Base-by-base conservation (phyloP, 2,113 vertebrate genomes). In the Strigops habroptila region DNA sequence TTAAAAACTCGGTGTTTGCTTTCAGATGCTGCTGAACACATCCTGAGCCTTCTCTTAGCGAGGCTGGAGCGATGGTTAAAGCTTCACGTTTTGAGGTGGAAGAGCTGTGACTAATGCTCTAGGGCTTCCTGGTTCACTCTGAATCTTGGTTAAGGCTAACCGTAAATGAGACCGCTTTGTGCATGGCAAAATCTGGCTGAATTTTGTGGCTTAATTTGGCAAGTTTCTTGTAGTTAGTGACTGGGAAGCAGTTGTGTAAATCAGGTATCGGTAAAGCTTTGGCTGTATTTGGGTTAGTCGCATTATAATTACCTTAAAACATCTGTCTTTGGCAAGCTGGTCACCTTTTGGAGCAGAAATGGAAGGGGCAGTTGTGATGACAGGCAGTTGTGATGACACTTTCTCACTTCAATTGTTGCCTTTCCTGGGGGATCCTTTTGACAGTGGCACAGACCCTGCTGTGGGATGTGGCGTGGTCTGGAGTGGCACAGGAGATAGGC, bases 331-430 rank as follows among this genome's bases (percentile, higher is more conserved):
- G 41, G 39, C 28, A 63, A 41, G 10, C 15, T 57, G 24, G 30
- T 92, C n/a, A 21, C 18, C 41, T 41, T 90, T 82, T 21, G 41
- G 63, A 80, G 10, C 9, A 78, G 48, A 52, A 78, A n/a, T 12
- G 12, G 59, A 82, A 81, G 35, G 62, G 17, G 6, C 24, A 28
- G 0, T 74, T 81, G 55, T 41, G 43, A 18, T 48, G 24, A 35
- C 0, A 28, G 17, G 6, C 24, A 28, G 0, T 74, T 81, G 55
- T 41, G 43, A 18, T 48, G 24, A 35, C 0, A 28, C 10, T 17
- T 31, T 67, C 65, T 62, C 30, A 12, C n/a, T 53, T 10, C 11
- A 3, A 51, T 52, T 82, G 51, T 78, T 90, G 31, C 55, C 39
- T 86, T 51, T 35, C 14, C 52, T 55, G 82, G 18, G 16, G 25